A percentile compares a stretch with the other conserved stretches of the same genome.
These are phyloP conservation scores for Oreochromis grahami DNA, from an alignment of 2,797 vertebrate species.

Conservation along the genomic window DNA sequence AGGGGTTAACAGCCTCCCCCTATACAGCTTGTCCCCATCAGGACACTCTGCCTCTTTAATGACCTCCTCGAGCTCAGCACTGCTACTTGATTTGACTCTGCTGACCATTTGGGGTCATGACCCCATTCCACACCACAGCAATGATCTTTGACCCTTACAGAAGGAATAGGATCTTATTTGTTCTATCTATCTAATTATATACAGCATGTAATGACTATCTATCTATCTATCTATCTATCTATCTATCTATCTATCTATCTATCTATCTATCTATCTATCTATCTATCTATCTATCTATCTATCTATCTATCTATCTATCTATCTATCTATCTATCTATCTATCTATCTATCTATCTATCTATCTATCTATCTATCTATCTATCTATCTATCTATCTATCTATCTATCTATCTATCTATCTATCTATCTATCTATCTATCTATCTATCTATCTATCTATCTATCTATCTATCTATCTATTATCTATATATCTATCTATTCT, in stretches of 20 bases:
- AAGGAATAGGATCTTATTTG: conserved; percentile 22
- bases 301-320: conserved; percentile 12
- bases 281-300: conserved; percentile 1
- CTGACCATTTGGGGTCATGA: conserved; percentile 61
- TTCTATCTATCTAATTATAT: not conserved
- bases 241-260: conserved; percentile 16
- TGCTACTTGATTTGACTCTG: conserved; percentile 66
- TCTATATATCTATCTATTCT: not conserved
- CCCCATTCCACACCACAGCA: conserved; percentile 69
- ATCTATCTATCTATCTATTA: no score
- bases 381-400: no score
- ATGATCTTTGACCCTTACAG: conserved; percentile 64
- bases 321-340: not conserved
- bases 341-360: no score
- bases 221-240: conserved; percentile 6
- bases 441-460: no score
- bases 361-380: no score
- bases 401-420: no score
- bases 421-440: no score
- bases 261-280: conserved; percentile 9
- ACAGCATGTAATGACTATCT: not conserved
- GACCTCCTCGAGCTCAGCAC: conserved; percentile 59
- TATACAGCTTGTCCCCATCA: conserved; percentile 36
- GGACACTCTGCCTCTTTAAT: conserved; percentile 57
- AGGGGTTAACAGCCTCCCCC: conserved; percentile 67